Base-by-base conservation (phyloP, 2,113 vertebrate genomes). In the Polypterus bichir region DNA sequence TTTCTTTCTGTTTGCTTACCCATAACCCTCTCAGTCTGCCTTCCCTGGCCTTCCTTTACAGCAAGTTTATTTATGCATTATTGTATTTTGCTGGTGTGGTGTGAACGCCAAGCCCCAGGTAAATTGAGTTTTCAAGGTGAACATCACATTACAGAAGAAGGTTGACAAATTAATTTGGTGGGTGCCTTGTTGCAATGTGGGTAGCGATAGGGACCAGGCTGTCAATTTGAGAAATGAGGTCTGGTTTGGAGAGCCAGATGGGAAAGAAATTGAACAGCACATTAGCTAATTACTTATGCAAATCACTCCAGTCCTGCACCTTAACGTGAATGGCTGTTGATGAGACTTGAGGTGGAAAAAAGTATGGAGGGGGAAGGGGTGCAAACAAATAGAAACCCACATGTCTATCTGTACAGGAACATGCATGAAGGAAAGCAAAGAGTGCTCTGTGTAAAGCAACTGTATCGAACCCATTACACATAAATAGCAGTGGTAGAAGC, bases 41-140 rank as follows among this genome's bases (percentile, higher is more conserved):
- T 27, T 27, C 27, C 27, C 27, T 27, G 27, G 27, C 27, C 27
- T 27, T 27, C 27, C 27, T 27, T 27, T 27, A 1, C 27, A 27
- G 27, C 27, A 27, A 27, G 27, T 27, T 27, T 27, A 27, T 27
- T 27, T 27, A 27, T 27, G 27, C 27, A 27, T 27, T 27, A 27
- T 27, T 27, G 27, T 27, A 27, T 27, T 27, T 27, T 27, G 27
- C 27, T 27, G 27, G 27, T 27, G 27, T 27, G 27, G 27, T 27
- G 27, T 27, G 27, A 27, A 27, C 27, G 70, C 67, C 64, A 60
- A 76, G 74, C 69, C 66, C 75, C 78, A 77, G 77, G 78, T 83
- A 86, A 82, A 84, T 83, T 81, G 84, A 85, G 79, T 83, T 85
- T 85, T 88, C 86, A 88, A 86, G 86, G 84, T 86, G 84, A 86